Base-by-base conservation (phyloP, 1,140 invertebrate species). In the Drosophila kohkoa region DNA sequence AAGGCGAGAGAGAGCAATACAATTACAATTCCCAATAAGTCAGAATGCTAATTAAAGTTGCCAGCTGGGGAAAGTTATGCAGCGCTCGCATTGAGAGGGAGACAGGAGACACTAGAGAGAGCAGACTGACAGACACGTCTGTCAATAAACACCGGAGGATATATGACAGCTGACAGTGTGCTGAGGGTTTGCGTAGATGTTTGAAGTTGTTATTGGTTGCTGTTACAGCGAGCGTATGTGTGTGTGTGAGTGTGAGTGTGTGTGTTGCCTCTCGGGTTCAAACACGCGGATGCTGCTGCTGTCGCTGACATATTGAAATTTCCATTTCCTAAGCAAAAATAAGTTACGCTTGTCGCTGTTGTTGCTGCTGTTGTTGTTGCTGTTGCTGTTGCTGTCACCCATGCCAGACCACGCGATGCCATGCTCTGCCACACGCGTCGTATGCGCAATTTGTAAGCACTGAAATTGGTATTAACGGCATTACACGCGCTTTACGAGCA, bases 391-490 rank as follows among this genome's bases (percentile, higher is more conserved):
- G n/a, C 16, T 57, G 35, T 35, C 41, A 32, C 30, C 45, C 20
- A 67, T 60, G 51, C n/a, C 43, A 13, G 45, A 65, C 46, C 45
- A 11, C n/a, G 15, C 20, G n/a, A 62, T 59, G 78, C 48, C 46
- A 75, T 76, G 87, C 74, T 25, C 20, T 25, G 83, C 74, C 43
- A 75, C 79, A 86, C 77, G 83, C 74, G 80, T 75, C 80, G 83
- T 87, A 87, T 88, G 83, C 83, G 83, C 80, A 87, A 87, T 87
- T 87, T 88, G 83, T 83, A 80, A 88, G 73, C 77, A 77, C 77
- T 88, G 83, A 87, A 87, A 87, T 88, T 87, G 78, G 83, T 80
- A 87, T 87, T 87, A 87, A 87, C 83, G 74, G 83, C 70, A 88
- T 87, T 83, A 88, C 80, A 87, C 65, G 79, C 83, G 70, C 80